Conservation (phyloP, 2,888 invertebrate species). For the Melanargia galathea region DNA sequence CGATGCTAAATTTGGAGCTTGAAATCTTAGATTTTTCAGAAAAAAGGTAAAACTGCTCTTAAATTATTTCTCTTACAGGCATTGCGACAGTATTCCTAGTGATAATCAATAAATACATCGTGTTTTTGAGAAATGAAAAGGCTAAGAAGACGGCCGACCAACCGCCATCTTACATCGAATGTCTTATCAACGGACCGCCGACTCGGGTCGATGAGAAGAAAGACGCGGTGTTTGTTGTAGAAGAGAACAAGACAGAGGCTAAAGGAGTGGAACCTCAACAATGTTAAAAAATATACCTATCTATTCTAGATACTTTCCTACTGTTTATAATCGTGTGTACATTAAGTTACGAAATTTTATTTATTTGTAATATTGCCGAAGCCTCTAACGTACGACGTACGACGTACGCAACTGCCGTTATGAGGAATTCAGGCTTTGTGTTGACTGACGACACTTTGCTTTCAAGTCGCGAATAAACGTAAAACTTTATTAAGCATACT, state of each 20-base stretch:
- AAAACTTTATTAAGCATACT: too few species aligned
- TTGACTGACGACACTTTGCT: too few species aligned
- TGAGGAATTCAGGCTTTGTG: too few species aligned
- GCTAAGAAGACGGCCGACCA: conserved; percentile 49
- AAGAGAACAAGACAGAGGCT: conserved; percentile 33
- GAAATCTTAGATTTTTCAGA: too few species aligned
- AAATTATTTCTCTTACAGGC: conserved; percentile 47
- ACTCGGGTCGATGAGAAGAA: conserved; percentile 35
- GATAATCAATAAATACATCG: conserved; percentile 55
- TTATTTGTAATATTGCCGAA: neutral
- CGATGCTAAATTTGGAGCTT: too few species aligned
- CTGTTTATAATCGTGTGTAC: neutral
- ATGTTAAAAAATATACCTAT: neutral
- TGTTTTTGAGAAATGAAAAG: conserved; percentile 50
- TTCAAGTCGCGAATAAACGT: too few species aligned
- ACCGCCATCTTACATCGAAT: conserved; percentile 66
- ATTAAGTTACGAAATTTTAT: neutral
- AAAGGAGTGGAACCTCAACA: conserved; percentile 14
- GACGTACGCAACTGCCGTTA: too few species aligned
- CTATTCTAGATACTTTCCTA: neutral
- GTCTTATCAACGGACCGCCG: conserved; percentile 49
- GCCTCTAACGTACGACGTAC: too few species aligned
- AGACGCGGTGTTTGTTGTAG: conserved; percentile 26
- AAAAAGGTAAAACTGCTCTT: too few species aligned
- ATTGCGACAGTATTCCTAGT: conserved; percentile 52